Base-by-base conservation (phyloP, 2,113 vertebrate genomes). In the Pluvianellus socialis region DNA sequence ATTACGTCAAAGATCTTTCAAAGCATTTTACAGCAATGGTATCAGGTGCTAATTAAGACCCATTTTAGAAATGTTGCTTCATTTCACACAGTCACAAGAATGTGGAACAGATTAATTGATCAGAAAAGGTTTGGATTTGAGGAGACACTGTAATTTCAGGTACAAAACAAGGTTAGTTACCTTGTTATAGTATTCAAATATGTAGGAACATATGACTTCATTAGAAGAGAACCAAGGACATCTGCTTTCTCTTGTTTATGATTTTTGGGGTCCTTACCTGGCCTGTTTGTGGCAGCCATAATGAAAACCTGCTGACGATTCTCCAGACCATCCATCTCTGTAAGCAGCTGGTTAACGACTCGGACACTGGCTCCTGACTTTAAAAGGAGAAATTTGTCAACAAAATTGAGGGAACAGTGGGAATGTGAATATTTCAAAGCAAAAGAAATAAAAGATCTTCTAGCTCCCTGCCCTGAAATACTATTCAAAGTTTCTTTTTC, bases 321-420 rank as follows among this genome's bases (percentile, higher is more conserved):
- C 98, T 99, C 99, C 71, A 99, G 95, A 38, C 99, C 99, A 14
- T 99, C 99, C 99, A 99, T 99, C 98, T 99, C 99, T 0, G 99
- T 99, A 13, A 99, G 99, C 28, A 99, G 97, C 97, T 99, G 99
- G 96, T 99, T 99, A 40, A 99, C 99, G 4, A 99, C 99, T 14
- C 99, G 98, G 14, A 99, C 98, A 15, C 99, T 99, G 96, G 99
- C 98, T 27, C 99, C 99, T 10, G 99, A 98, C 99, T 99, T 90
- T 7, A 45, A 83, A 88, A 88, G 49, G 73, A 86, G 10, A 94
- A 53, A 56, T 23, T 74, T 53, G 55, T 50, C 79, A 74, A 28
- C 23, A 82, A 83, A 56, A 89, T 7, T 11, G 9, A 79, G 55
- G 53, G 42, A 74, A 65, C 11, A 62, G 13, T 2, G 35, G 18